These are phyloP conservation scores for Elaphurus davidianus DNA, from an alignment of 2,113 vertebrate species.

Conservation along the genomic window DNA sequence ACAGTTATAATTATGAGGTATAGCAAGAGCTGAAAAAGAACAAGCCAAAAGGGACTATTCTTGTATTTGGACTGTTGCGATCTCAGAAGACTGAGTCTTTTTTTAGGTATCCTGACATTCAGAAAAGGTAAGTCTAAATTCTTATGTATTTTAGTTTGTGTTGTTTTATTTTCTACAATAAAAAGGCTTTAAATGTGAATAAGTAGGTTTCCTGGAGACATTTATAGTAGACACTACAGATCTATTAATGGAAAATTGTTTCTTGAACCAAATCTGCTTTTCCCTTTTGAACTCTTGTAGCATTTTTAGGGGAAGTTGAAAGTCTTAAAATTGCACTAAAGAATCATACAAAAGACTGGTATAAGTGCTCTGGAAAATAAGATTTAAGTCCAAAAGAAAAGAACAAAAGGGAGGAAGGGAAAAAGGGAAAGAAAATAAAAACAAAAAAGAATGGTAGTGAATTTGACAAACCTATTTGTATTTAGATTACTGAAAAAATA, in stretches of 20 bases:
- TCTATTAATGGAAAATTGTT: neutral
- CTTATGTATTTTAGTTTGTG: neutral
- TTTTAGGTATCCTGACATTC: neutral
- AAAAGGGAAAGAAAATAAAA: neutral
- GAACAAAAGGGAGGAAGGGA: neutral
- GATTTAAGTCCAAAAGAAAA: neutral
- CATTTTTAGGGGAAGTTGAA: neutral
- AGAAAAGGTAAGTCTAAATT: conserved; percentile 46
- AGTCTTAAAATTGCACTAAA: neutral
- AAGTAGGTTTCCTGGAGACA: neutral
- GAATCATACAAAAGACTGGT: neutral
- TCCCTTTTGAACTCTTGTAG: neutral
- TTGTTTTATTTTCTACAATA: neutral
- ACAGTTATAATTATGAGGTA: neutral
- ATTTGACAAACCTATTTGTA: neutral
- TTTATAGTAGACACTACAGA: neutral
- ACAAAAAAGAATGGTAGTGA: neutral
- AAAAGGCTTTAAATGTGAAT: neutral
- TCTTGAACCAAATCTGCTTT: neutral
- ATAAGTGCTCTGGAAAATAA: neutral
- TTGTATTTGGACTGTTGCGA: neutral
- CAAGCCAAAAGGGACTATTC: neutral
- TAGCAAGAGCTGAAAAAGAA: neutral
- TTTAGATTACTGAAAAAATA: neutral
- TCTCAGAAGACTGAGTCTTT: neutral